Conservation (phyloP, 2,888 invertebrate species). For the Malthinus seriepunctatus region DNA sequence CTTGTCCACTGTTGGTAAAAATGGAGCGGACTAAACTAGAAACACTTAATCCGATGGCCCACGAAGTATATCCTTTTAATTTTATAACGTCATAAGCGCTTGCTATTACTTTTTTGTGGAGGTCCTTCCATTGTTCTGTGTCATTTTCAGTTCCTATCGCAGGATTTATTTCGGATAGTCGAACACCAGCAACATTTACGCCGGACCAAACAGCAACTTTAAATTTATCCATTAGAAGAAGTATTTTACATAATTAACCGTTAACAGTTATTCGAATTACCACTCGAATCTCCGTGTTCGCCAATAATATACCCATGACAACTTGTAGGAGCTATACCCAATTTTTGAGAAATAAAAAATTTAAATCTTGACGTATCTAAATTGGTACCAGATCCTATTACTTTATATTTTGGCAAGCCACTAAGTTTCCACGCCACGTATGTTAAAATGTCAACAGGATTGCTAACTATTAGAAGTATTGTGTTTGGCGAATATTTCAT, state of each 20-base stretch:
- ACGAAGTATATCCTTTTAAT: slow-evolving; percentile 83
- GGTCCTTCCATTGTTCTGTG: slow-evolving; percentile 75
- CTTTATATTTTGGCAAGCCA: slow-evolving; percentile 81
- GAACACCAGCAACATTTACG: slow-evolving; percentile 88
- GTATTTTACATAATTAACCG: not conserved
- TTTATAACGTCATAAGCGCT: slow-evolving; percentile 88
- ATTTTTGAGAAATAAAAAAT: slow-evolving; percentile 80
- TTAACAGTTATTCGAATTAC: slow-evolving; percentile 38
- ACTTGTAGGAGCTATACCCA: slow-evolving; percentile 80
- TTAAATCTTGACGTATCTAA: slow-evolving; percentile 91
- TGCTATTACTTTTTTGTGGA: slow-evolving; percentile 81
- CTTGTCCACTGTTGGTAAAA: slow-evolving; percentile 65
- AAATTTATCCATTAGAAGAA: slow-evolving; percentile 43
- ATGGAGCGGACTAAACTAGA: slow-evolving; percentile 62
- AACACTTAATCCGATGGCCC: slow-evolving; percentile 85
- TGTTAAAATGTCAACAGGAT: slow-evolving; percentile 91
- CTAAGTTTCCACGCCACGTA: slow-evolving; percentile 95
- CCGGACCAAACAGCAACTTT: slow-evolving; percentile 92
- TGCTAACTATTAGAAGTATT: slow-evolving; percentile 84
- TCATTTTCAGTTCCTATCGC: slow-evolving; percentile 73
- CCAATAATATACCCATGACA: slow-evolving; percentile 94
- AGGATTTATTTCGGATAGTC: slow-evolving; percentile 76
- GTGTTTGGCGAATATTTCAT: slow-evolving; percentile 85
- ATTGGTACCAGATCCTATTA: slow-evolving; percentile 92
- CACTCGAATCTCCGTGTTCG: slow-evolving; percentile 80